Evolutionary conservation across 92 coral and sea anemone species (phyloP).

Genomic region (Zoanthus sociatus): DNA sequence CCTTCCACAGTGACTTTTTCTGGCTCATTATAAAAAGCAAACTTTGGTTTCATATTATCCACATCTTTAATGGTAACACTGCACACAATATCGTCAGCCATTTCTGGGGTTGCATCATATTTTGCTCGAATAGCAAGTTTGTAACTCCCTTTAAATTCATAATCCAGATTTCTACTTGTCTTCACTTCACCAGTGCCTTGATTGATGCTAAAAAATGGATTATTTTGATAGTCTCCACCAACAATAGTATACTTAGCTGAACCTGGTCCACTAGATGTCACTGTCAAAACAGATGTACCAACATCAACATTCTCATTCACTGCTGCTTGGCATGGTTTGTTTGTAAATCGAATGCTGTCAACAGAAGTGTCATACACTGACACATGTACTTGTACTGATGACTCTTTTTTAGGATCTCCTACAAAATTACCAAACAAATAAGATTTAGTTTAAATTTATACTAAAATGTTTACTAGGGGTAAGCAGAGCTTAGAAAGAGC

Average conservation of each 20-base stretch:
- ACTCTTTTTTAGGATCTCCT: constrained; percentile 32
- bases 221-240: constrained; percentile 71
- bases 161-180: constrained; percentile 55
- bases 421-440: background rate
- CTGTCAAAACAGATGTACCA: constrained; percentile 60
- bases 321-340: constrained; percentile 47
- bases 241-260: constrained; percentile 65
- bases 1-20: constrained; percentile 74
- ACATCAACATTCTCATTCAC: constrained; percentile 43
- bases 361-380: constrained; percentile 63
- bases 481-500: too few relatives aligned
- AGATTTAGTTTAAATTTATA: background rate
- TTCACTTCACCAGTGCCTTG: constrained; percentile 52
- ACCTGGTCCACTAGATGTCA: constrained; percentile 60
- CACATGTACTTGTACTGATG: constrained; percentile 57
- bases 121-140: constrained; percentile 80
- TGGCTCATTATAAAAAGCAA: constrained; percentile 64
- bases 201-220: constrained; percentile 11
- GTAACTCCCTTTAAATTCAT: constrained; percentile 67
- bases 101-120: constrained; percentile 44
- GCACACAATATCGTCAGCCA: constrained; percentile 73
- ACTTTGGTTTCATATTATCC: constrained; percentile 77
- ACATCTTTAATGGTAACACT: constrained; percentile 71
- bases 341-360: constrained; percentile 56
- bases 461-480: too few relatives aligned